Evolutionary conservation across 2,888 invertebrate genomes (phyloP), one percentile per base, ranked within the genome.

Genomic region (Mylabris sibirica): DNA sequence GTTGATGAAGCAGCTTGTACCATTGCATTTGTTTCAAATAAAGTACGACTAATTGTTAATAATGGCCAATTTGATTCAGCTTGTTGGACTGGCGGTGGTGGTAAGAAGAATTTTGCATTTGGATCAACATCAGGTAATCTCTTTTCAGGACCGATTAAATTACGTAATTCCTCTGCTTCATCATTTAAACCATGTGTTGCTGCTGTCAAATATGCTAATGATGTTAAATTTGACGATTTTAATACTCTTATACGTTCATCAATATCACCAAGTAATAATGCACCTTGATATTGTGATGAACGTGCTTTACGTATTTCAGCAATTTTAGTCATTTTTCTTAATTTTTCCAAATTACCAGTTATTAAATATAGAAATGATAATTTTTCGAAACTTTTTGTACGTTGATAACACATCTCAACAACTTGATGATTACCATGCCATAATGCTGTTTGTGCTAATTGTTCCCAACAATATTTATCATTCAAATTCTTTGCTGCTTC

Each of bases 351-450:
- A 85, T 99, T 99, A 12, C 99, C 99, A 17, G 99, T 99, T 74
- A 99, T 96, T 53, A 99, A 88, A 86, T 99, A 99, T 57, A 99
- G 88, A 88, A 99, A 99, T 17, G 98, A 95, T 0, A 99, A 89
- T 86, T 98, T 98, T 85, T 99, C 99, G 84, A 99, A 99, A 87
- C 98, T 98, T 87, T 99, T 99, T 0, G 98, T 99, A 72, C 99
- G 91, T 83, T 99, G 99, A 85, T 99, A 99, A 81, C 98, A 98
- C 98, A 99, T 98, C 85, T 99, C 99, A 0, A 99, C 99, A 1
- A 94, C 93, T 87, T 95, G 95, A 69, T 80, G 80, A 81, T 95
- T 95, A n/a, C 96, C 99, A 81, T 97, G 97, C 75, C 95, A 87
- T 24, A 99, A 86, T 0, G 99, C 99, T 0, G 97, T 95, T 80